A percentile compares a stretch with the other conserved stretches of the same genome.
Evolutionary conservation across 1,140 invertebrate genomes (phyloP).

Genomic region (Drosophila elegans): DNA sequence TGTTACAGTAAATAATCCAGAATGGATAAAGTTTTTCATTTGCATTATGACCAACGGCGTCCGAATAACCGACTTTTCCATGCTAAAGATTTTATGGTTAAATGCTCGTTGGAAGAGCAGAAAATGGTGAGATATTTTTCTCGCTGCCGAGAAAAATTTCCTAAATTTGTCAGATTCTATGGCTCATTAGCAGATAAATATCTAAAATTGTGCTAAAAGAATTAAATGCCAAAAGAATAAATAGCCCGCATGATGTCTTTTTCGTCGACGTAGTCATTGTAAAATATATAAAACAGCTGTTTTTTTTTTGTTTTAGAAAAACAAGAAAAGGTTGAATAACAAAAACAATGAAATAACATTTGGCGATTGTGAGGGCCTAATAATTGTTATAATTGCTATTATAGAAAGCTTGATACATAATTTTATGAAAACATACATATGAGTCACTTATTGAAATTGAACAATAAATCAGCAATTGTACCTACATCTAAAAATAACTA

Average conservation of each 20-base stretch:
- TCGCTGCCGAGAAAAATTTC: constrained; percentile 5
- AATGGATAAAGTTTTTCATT: constrained; percentile 53
- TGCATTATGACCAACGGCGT: constrained; percentile 39
- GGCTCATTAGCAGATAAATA: constrained; percentile 63
- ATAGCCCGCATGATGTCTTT: constrained; percentile 21
- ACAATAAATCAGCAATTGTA: constrained; percentile 35
- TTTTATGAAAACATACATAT: constrained; percentile 24
- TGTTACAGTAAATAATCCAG: constrained; percentile 39
- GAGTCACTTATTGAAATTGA: constrained; percentile 25
- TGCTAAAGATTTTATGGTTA: constrained; percentile 32
- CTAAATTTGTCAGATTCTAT: constrained; percentile 39
- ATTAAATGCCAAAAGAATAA: constrained; percentile 36
- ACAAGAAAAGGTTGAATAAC: constrained; percentile 7
- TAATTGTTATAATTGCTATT: constrained; percentile 10
- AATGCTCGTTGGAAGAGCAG: constrained; percentile 17
- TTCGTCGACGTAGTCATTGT: constrained; percentile 17
- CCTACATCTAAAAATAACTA: constrained; percentile 19
- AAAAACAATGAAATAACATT: constrained; percentile 1
- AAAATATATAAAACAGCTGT: constrained; percentile 40
- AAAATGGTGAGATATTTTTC: constrained; percentile 11
- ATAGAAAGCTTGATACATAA: background rate
- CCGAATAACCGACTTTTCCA: constrained; percentile 39
- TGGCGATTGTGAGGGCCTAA: background rate
- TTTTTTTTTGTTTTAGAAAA: constrained; percentile 8
- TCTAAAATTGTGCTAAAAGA: constrained; percentile 27